Percentiles rank a stretch among this genome's conserved stretches.
Evolutionary conservation across 1,140 invertebrate species (phyloP).

Genomic region (Trichonephila inaurata): DNA sequence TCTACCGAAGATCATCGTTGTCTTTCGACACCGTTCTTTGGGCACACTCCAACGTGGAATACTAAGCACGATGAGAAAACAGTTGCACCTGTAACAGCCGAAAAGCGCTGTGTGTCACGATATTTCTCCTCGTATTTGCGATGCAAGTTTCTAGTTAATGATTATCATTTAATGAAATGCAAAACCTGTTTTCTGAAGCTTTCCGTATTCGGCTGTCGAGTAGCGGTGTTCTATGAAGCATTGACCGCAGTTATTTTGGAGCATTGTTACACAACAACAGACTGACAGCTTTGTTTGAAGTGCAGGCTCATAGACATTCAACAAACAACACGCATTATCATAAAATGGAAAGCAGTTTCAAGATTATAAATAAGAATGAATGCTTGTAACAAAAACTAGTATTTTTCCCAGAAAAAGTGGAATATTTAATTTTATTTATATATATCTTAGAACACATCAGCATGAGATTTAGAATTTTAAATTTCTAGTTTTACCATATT

Average conservation of each 20-base stretch:
- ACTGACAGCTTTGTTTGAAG: not conserved
- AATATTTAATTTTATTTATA: too few species aligned
- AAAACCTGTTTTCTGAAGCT: constrained; percentile 26
- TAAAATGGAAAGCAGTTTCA: too few species aligned
- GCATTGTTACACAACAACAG: constrained; percentile 33
- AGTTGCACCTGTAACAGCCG: constrained; percentile 4
- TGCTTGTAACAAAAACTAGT: too few species aligned
- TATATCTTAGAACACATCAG: too few species aligned
- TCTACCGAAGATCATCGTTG: not conserved
- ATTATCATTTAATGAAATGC: constrained; percentile 34
- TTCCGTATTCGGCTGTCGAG: constrained; percentile 22
- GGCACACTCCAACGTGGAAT: constrained; percentile 19
- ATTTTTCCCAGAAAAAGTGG: too few species aligned
- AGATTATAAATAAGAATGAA: too few species aligned
- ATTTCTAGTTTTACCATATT: too few species aligned
- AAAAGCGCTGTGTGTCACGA: not conserved
- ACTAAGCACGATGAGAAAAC: constrained; percentile 4
- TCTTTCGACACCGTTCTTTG: constrained; percentile 15
- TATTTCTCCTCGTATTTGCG: not conserved
- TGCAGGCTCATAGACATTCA: not conserved
- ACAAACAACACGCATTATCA: not conserved
- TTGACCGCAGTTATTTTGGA: constrained; percentile 45
- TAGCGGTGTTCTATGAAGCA: constrained; percentile 27
- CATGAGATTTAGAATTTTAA: too few species aligned
- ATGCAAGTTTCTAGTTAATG: constrained; percentile 36